Evolutionary conservation across 37 sponge, comb jelly and placozoan genomes (phyloP), one percentile per base, ranked within the genome.

Genomic region (Ephydatia muelleri): DNA sequence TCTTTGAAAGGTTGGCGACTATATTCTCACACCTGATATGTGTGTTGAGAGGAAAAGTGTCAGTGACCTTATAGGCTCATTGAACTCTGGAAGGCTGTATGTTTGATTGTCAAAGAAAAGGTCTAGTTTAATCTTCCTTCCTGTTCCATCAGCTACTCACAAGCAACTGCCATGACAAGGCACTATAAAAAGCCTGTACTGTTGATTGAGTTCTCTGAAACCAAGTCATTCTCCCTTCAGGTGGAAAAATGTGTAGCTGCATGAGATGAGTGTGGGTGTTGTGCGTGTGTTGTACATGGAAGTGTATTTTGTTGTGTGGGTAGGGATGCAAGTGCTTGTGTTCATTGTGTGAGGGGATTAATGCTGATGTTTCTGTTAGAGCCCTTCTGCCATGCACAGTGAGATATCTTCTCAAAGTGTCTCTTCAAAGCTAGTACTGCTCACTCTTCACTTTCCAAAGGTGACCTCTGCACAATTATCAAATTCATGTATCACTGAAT

Each of bases 41-140:
- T 98, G 99, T 85, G 93, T 98, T 36, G 99, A 98, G 75, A 83
- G 99, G 72, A 98, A 98, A 91, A 91, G 94, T 78, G 76, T 96
- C 66, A 88, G 87, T 76, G 99, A 98, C 79, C 89, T 98, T 36
- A 95, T 98, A 65, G 89, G 93, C 0, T 98, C 99, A 11, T 73
- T 98, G 37, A 88, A 90, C 37, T 94, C 94, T 43, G 99, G 99
- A 79, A 29, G 99, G 79, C 80, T 98, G 92, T 98, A 75, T 85
- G 92, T 35, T 3, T 25, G 47, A 33, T 8, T 77, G 12, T 23
- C 14, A 66, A 49, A 31, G 9, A 34, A 57, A 35, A 8, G 28
- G 69, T 27, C 33, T 47, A 21, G 33, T 68, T 27, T n/a, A 8
- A 16, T 48, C 5, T 67, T 68, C 12, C 3, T 36, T 43, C 2